Evolutionary conservation across 2,888 invertebrate genomes (phyloP).

Genomic region (Pyrochroa serraticornis): DNA sequence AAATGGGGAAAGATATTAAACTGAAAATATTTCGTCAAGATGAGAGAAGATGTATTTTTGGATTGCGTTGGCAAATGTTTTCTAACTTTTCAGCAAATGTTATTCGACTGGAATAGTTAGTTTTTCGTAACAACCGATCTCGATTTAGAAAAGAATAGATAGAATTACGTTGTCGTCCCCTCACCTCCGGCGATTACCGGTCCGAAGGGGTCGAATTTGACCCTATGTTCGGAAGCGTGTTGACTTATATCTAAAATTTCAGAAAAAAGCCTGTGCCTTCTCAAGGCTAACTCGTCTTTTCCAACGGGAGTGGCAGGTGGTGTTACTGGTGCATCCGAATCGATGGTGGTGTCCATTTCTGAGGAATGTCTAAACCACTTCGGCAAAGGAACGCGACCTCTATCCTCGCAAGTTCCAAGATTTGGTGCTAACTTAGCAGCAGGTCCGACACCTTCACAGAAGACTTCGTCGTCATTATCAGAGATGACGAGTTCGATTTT

Average conservation of each 20-base stretch:
- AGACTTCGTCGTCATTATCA: constrained; percentile 65
- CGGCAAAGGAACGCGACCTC: constrained; percentile 52
- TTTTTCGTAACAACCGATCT: neutral
- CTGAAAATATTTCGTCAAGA: constrained; percentile 26
- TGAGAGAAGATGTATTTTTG: constrained; percentile 28
- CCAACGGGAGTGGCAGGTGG: constrained; percentile 80
- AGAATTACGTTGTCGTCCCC: constrained; percentile 33
- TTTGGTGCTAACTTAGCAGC: constrained; percentile 58
- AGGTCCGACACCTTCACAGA: constrained; percentile 60
- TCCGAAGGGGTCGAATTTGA: constrained; percentile 76
- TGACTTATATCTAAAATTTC: constrained; percentile 76
- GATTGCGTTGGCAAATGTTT: constrained; percentile 31
- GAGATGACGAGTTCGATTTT: constrained; percentile 35
- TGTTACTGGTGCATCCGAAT: constrained; percentile 64
- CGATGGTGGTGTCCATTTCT: constrained; percentile 52
- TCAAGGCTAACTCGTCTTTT: constrained; percentile 76
- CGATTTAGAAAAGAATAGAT: constrained; percentile 12
- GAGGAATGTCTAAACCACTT: constrained; percentile 57
- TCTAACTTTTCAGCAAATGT: constrained; percentile 14
- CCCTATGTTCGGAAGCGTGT: constrained; percentile 75
- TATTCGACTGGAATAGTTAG: constrained; percentile 15
- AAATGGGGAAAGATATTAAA: constrained; percentile 15
- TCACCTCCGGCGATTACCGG: constrained; percentile 70
- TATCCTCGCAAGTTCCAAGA: constrained; percentile 56
- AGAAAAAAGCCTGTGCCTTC: constrained; percentile 78